Evolutionary conservation across 2,113 vertebrate species (phyloP).

Genomic region (Ameiurus melas): DNA sequence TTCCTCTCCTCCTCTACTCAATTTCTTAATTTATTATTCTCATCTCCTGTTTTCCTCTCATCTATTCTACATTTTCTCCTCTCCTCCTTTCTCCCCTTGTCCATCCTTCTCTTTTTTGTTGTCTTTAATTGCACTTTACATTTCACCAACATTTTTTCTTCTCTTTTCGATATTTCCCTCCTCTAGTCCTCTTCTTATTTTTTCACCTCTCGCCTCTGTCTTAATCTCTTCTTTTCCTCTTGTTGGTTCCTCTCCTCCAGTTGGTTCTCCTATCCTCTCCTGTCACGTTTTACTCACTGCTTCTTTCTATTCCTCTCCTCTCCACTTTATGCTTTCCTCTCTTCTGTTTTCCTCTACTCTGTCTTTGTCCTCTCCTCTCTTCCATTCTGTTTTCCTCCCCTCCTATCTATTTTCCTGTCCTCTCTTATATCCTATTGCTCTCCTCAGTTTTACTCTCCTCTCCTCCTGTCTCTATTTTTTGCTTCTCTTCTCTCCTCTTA

Average conservation of each 20-base stretch:
- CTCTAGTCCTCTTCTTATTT: no score
- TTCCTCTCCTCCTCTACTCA: not conserved
- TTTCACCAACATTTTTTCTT: not conserved
- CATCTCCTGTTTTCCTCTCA: not conserved
- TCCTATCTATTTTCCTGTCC: not conserved
- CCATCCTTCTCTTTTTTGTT: not conserved
- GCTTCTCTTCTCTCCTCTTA: not conserved
- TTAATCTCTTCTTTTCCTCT: not conserved
- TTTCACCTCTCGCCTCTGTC: not conserved
- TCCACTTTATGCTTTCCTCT: not conserved
- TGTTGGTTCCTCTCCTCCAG: not conserved
- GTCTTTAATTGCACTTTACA: not conserved
- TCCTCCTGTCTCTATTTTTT: not conserved
- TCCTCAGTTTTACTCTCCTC: no score
- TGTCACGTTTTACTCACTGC: no score
- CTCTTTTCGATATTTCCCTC: no score
- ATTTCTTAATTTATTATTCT: not conserved
- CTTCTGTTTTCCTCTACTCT: not conserved
- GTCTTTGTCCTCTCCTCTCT: not conserved
- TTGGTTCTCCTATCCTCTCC: not conserved
- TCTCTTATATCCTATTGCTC: not conserved
- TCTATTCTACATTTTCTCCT: not conserved
- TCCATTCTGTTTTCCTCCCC: not conserved
- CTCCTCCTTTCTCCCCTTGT: not conserved
- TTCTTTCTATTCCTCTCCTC: not conserved